phyloP scores from a whole-genome alignment of 2,888 invertebrate genomes.

The Entomobrya multifasciata region DNA sequence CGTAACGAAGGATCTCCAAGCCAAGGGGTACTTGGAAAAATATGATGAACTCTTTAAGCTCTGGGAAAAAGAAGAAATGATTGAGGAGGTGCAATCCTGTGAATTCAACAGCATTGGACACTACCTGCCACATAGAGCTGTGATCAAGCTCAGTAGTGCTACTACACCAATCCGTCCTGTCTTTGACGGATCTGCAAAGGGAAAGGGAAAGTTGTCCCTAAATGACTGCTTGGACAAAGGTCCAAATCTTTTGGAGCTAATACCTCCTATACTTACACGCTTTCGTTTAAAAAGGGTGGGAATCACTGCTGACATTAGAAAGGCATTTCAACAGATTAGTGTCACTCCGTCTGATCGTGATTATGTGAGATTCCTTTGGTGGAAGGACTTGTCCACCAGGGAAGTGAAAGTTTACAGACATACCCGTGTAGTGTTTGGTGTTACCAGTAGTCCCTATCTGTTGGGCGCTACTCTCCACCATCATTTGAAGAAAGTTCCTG shows the following conservation, averaged over 20 bases:
- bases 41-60: slow-evolving; percentile 3
- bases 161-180: slow-evolving; percentile 51
- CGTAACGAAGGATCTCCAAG: slow-evolving; percentile 26
- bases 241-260: background rate
- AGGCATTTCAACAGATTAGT: background rate
- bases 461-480: too few species aligned
- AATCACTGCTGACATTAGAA: background rate
- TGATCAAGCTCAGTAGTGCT: slow-evolving; percentile 61
- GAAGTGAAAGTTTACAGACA: too few species aligned
- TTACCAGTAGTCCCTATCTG: too few species aligned
- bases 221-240: too few species aligned
- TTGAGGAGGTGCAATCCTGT: background rate
- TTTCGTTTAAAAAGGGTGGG: background rate
- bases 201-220: slow-evolving; percentile 5
- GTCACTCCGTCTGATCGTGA: background rate
- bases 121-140: slow-evolving; percentile 75
- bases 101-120: background rate
- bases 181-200: too few species aligned
- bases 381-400: too few species aligned
- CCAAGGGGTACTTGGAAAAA: background rate
- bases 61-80: slow-evolving; percentile 23
- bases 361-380: background rate
- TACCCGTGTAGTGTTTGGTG: too few species aligned
- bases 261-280: background rate
- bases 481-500: too few species aligned